A percentile compares a stretch with the other conserved stretches of the same genome.
Evolutionary conservation across 2,797 vertebrate genomes (phyloP).

Genomic region (Micropoecilia bifurca): DNA sequence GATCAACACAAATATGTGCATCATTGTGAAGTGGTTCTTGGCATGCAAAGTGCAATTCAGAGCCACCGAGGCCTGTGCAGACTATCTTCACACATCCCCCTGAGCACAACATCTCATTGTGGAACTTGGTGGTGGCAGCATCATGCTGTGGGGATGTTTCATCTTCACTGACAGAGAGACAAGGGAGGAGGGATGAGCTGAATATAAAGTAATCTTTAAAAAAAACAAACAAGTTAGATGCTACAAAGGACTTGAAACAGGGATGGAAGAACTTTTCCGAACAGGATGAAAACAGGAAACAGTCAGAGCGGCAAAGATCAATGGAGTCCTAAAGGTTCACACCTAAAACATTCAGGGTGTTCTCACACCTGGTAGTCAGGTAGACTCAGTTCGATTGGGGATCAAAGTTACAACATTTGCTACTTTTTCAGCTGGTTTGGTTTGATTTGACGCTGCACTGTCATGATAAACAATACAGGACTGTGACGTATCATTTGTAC

Average conservation of each 20-base stretch:
- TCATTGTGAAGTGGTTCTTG: neutral
- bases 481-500: too few species aligned
- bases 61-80: neutral
- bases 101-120: too few species aligned
- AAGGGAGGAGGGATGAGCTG: too few species aligned
- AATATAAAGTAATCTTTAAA: neutral
- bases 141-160: neutral
- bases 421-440: too few species aligned
- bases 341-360: neutral
- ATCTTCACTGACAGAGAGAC: neutral
- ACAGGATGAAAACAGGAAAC: neutral
- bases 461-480: too few species aligned
- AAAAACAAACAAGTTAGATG: neutral
- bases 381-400: too few species aligned
- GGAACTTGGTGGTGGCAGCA: neutral
- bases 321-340: neutral
- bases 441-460: too few species aligned
- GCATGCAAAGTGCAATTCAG: neutral
- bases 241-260: constrained; percentile 7
- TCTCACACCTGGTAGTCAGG: too few species aligned
- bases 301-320: neutral
- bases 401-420: too few species aligned
- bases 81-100: neutral
- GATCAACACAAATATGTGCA: neutral
- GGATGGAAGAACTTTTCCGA: neutral